Evolutionary conservation across 1,140 invertebrate species (phyloP).

Genomic region (Hyles euphorbiae): DNA sequence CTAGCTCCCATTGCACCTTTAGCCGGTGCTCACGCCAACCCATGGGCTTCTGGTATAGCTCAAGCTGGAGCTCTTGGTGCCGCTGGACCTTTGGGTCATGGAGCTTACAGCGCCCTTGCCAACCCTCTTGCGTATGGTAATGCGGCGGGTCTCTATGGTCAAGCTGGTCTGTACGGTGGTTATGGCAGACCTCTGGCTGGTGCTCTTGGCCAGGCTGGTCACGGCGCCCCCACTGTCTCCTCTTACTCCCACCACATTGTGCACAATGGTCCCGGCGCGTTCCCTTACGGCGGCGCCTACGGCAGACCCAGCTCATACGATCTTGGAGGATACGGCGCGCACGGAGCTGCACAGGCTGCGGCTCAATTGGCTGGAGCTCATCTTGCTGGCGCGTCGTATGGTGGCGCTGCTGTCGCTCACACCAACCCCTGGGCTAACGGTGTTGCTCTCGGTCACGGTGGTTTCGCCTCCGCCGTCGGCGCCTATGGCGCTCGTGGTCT

Average conservation of each 20-base stretch:
- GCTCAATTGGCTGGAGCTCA: slow-evolving; percentile 4
- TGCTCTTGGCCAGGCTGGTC: slow-evolving; percentile 1
- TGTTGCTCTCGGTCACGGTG: slow-evolving; percentile 8
- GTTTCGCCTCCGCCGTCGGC: slow-evolving; percentile 12
- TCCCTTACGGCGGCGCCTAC: slow-evolving; percentile 13
- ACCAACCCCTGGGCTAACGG: slow-evolving; percentile 6
- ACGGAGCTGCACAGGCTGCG: slow-evolving; percentile 7
- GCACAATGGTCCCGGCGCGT: slow-evolving; percentile 26
- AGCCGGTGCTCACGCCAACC: slow-evolving; percentile 12
- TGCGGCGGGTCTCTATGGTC: slow-evolving; percentile 14
- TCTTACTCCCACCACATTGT: slow-evolving; percentile 22
- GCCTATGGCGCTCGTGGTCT: neutral
- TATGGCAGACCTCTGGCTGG: neutral
- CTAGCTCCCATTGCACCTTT: slow-evolving; percentile 7
- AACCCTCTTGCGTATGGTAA: slow-evolving; percentile 10
- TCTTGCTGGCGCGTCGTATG: neutral
- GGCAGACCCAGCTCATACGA: slow-evolving; percentile 21
- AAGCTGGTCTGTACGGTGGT: neutral
- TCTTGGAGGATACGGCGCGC: slow-evolving; percentile 12
- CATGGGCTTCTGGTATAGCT: neutral
- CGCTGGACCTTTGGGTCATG: slow-evolving; percentile 13
- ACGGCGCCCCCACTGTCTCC: slow-evolving; percentile 10
- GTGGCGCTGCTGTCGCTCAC: slow-evolving; percentile 17
- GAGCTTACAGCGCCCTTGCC: slow-evolving; percentile 1
- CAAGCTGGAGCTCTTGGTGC: neutral